Base-by-base conservation (phyloP, 2,888 invertebrate species). In the Cerastoderma edule region DNA sequence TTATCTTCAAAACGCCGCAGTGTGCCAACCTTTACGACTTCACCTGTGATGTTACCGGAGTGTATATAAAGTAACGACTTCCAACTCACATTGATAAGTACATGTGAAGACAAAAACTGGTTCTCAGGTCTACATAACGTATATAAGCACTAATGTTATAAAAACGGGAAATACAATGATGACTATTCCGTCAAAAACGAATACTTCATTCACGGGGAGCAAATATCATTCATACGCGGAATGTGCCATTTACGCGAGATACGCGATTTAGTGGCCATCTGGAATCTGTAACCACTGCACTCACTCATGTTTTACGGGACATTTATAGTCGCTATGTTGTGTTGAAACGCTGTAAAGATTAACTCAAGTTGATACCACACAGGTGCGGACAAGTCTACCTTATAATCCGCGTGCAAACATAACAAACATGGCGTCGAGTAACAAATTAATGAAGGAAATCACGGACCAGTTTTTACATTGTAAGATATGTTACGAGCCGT, bases 391-490 rank as follows among this genome's bases (percentile, higher is more conserved):
- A n/a, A n/a, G n/a, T n/a, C n/a, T n/a, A n/a, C n/a, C n/a, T n/a
- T n/a, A n/a, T n/a, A n/a, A n/a, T n/a, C n/a, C n/a, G 57, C 33
- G 32, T 2, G 33, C 32, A 57, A 57, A 53, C 16, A 24, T 24
- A 2, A 19, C 27, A 32, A 85, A 30, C 64, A 90, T 90, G 90
- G 89, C 89, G 24, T 85, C 86, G 19, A 89, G 90, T 53, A 85
- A 86, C 16, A 89, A 89, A 67, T 80, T 92, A 65, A 89, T 91
- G 85, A 89, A 91, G 56, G 92, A 92, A 83, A 92, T 92, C 57
- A 89, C 86, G 66, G 91, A 92, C 69, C 92, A 92, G 83, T 92
- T 92, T 83, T 84, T 92, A 60, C 86, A 89, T 67, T 92, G 92
- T 73, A 92, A 91, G 74, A 89, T 92, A 53, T 92, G 92, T 76